These are phyloP conservation scores for Podarcis raffonei DNA, from an alignment of 2,113 vertebrate genomes.

Conservation along the genomic window DNA sequence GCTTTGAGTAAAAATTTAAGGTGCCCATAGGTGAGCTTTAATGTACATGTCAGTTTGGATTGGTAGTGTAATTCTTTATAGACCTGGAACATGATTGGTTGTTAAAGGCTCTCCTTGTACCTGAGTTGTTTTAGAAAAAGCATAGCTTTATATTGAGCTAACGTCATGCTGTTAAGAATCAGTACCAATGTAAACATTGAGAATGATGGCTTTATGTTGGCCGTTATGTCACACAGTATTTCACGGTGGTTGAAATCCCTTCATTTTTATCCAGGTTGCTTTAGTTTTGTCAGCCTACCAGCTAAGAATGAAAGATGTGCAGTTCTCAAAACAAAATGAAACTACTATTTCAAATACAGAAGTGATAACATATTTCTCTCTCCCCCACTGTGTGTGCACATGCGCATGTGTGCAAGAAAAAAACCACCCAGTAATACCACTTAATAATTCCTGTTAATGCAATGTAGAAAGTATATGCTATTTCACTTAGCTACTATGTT, in stretches of 20 bases:
- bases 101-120: slow-evolving; percentile 69
- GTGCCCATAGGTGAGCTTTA: slow-evolving; percentile 53
- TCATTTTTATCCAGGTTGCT: slow-evolving; percentile 60
- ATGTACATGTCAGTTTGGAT: slow-evolving; percentile 60
- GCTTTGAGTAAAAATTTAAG: slow-evolving; percentile 62
- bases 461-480: slow-evolving; percentile 32
- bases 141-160: slow-evolving; percentile 68
- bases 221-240: slow-evolving; percentile 57
- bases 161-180: slow-evolving; percentile 60
- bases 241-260: slow-evolving; percentile 67
- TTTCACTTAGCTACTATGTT: slow-evolving; percentile 38
- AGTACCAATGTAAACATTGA: slow-evolving; percentile 61
- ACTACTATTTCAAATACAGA: slow-evolving; percentile 31
- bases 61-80: slow-evolving; percentile 64
- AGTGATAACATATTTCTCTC: slow-evolving; percentile 31
- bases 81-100: slow-evolving; percentile 51
- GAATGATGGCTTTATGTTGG: slow-evolving; percentile 60
- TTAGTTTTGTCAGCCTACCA: slow-evolving; percentile 54
- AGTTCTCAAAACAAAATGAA: slow-evolving; percentile 49
- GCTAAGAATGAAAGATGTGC: slow-evolving; percentile 39
- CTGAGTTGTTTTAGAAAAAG: slow-evolving; percentile 68
- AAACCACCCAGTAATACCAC: not conserved
- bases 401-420: slow-evolving; percentile 11
- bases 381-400: no score
- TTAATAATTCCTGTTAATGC: slow-evolving; percentile 42